A percentile compares a stretch with the other conserved stretches of the same genome.
These are phyloP conservation scores for Neocrepidodera transversa DNA, from an alignment of 2,888 invertebrate species.

Conservation along the genomic window DNA sequence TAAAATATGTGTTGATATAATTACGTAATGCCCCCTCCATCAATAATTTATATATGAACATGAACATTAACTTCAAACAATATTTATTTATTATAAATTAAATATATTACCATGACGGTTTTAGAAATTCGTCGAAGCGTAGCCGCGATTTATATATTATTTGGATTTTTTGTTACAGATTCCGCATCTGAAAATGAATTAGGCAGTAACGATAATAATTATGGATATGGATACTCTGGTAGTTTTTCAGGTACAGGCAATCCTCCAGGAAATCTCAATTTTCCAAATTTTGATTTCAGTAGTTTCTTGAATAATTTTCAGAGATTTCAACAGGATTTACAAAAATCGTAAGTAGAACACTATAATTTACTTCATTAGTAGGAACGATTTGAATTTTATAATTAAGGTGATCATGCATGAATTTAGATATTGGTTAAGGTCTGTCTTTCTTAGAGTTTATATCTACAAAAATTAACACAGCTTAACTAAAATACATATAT, in stretches of 20 bases:
- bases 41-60: background rate
- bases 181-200: slow-evolving; percentile 22
- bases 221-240: slow-evolving; percentile 48
- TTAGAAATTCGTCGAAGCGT: background rate
- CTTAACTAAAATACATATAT: no score
- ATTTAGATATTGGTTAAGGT: no score
- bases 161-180: slow-evolving; percentile 22
- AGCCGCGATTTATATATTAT: background rate
- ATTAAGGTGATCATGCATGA: background rate
- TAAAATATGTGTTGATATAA: no score
- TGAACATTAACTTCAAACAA: background rate
- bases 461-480: no score
- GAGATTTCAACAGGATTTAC: slow-evolving; percentile 50
- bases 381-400: background rate
- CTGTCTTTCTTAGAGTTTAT: no score
- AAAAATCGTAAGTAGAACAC: slow-evolving; percentile 48
- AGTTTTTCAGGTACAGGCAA: slow-evolving; percentile 47
- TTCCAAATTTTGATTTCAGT: slow-evolving; percentile 45
- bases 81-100: background rate
- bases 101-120: slow-evolving; percentile 1
- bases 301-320: slow-evolving; percentile 48
- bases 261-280: slow-evolving; percentile 32
- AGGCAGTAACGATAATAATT: slow-evolving; percentile 32
- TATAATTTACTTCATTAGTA: background rate
- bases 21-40: slow-evolving; percentile 8